Percentiles rank a stretch among this genome's conserved stretches.
phyloP scores from a whole-genome alignment of 2,797 vertebrate genomes.

The Mus spretus region DNA sequence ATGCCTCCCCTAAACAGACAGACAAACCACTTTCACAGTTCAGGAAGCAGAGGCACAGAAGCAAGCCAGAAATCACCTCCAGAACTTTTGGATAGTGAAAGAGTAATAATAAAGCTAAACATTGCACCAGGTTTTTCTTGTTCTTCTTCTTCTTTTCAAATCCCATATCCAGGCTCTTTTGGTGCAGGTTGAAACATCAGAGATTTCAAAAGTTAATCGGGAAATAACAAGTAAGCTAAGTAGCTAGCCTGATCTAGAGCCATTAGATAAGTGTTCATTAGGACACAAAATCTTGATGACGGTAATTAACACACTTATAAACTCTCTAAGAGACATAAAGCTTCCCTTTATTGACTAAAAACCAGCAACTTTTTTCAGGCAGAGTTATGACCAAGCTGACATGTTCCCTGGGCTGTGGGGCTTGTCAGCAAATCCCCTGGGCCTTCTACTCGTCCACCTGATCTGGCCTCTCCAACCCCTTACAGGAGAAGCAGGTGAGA shows the following conservation, averaged over 20 bases:
- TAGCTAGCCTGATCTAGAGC: constrained; percentile 67
- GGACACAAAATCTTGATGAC: constrained; percentile 68
- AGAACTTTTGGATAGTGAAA: background rate
- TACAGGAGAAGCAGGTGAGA: background rate
- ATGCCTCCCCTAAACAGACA: constrained; percentile 8
- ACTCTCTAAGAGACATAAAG: constrained; percentile 63
- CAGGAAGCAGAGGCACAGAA: background rate
- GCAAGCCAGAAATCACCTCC: constrained; percentile 8
- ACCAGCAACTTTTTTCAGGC: background rate
- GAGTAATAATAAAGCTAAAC: background rate
- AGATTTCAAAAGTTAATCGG: constrained; percentile 67
- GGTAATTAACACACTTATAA: constrained; percentile 73
- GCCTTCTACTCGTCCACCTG: background rate
- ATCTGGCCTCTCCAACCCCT: background rate
- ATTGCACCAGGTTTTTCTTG: background rate
- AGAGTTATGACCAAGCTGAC: background rate
- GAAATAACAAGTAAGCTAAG: constrained; percentile 73
- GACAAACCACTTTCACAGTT: background rate
- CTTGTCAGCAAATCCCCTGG: background rate
- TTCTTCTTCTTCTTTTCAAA: background rate
- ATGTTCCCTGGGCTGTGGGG: background rate
- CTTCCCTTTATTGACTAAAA: constrained; percentile 58
- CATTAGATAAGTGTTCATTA: constrained; percentile 64
- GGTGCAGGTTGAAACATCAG: constrained; percentile 41
- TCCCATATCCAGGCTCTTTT: background rate